Conservation (phyloP, 2,113 vertebrate species). For the Pogona vitticeps region DNA sequence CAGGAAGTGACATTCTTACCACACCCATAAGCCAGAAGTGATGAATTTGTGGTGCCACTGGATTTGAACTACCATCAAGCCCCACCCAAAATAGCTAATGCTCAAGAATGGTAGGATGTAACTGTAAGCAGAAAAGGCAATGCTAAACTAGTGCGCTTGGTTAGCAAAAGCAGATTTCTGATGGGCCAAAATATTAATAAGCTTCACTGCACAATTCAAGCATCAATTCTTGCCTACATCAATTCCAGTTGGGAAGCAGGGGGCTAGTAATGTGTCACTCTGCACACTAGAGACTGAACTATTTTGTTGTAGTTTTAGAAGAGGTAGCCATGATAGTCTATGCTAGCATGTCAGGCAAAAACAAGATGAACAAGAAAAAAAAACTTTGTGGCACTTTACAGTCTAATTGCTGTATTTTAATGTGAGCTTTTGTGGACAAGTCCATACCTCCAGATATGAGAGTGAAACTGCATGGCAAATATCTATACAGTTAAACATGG, state of each 20-base stretch:
- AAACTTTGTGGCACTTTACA: no score
- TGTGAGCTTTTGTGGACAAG: no score
- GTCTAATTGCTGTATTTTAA: no score
- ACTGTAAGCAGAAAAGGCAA: background rate
- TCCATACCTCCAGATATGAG: no score
- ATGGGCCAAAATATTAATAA: background rate
- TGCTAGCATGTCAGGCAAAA: no score
- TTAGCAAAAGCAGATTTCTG: background rate
- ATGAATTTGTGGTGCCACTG: background rate
- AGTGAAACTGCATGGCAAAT: no score
- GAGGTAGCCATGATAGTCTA: no score
- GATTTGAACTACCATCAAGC: background rate
- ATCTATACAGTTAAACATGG: no score
- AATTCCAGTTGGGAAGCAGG: background rate
- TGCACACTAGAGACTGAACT: background rate
- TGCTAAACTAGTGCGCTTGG: background rate
- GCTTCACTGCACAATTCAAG: background rate
- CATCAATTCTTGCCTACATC: background rate
- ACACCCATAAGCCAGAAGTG: background rate
- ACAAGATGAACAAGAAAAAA: no score
- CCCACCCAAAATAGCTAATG: background rate
- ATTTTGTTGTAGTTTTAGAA: no score
- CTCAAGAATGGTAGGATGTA: background rate
- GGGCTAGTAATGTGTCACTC: background rate
- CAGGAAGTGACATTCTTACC: background rate